Evolutionary conservation across 2,797 vertebrate genomes (phyloP), one percentile per base, ranked within the genome.

Genomic region (Bryconaethiops microstoma): DNA sequence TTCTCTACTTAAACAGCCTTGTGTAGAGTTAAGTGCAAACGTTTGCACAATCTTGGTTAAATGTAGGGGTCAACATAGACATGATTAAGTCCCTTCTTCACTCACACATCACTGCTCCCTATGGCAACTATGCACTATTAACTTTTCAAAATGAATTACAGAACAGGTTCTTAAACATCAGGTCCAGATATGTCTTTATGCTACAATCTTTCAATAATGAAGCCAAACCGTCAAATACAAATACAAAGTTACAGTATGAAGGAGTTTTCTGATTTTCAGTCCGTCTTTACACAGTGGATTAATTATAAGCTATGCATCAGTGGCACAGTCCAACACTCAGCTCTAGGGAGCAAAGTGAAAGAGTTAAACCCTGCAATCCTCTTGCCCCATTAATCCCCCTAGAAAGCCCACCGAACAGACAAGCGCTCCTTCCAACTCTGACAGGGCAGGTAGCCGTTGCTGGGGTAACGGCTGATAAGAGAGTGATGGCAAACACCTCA

Each of bases 381-480:
- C 57, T 60, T 29, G 67, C 52, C 65, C 75, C 65, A 78, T 78
- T 77, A 79, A 79, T 77, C 68, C 74, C 70, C 23, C 77, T 35
- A 65, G 77, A 71, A 76, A 62, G 63, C 40, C 39, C 40, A 35
- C 29, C 71, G 72, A 55, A 67, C 75, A 76, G 35, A 76, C 72
- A 79, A 76, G 67, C 73, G 55, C 76, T 79, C 76, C 16, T 74
- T 80, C 75, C 69, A 64, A 77, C 62, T 80, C 83, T 85, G 86
- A 83, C 84, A 78, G 88, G 69, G 82, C 79, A 85, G 89, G 85
- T 81, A 68, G 80, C 50, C 77, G 90, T 90, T 90, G 88, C 88
- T 86, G 80, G 84, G 88, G 88, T 89, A 90, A 92, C 88, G 62
- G 78, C 73, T 84, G 19, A 55, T 80, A 84, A 90, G 90, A 86